A percentile compares a stretch with the other conserved stretches of the same genome.
Conservation (phyloP, 2,797 vertebrate species). For the Centropyge bicolor region DNA sequence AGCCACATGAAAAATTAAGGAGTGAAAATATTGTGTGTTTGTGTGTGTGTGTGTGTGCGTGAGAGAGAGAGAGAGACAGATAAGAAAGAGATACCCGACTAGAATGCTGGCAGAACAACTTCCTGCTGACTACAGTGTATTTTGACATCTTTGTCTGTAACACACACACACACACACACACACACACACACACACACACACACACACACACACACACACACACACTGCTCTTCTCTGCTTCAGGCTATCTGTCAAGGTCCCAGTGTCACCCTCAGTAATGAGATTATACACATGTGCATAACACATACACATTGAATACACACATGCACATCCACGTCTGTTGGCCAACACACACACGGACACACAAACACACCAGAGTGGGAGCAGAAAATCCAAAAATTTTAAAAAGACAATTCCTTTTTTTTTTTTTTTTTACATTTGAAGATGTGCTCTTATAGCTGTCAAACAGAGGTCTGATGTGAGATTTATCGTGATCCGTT, state of each 20-base stretch:
- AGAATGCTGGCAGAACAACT: constrained; percentile 49
- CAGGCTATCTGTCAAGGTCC: constrained; percentile 68
- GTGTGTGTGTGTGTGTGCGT: constrained; percentile 24
- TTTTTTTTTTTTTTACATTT: constrained; percentile 7
- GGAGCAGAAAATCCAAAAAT: neutral
- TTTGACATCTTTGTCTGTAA: constrained; percentile 65
- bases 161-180: constrained; percentile 34
- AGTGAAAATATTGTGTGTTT: constrained; percentile 19
- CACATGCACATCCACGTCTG: neutral
- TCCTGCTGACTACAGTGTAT: constrained; percentile 67
- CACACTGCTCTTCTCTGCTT: constrained; percentile 43
- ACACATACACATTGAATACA: constrained; percentile 24
- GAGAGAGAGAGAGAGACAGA: constrained; percentile 13
- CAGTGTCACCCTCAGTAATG: constrained; percentile 64
- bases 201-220: constrained; percentile 13
- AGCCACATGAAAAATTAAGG: constrained; percentile 59
- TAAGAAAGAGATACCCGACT: constrained; percentile 47
- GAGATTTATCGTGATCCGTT: neutral
- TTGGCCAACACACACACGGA: constrained; percentile 17
- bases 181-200: constrained; percentile 12
- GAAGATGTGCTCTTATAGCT: neutral
- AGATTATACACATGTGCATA: constrained; percentile 51
- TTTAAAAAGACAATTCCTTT: constrained; percentile 2
- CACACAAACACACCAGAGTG: neutral
- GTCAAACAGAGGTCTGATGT: constrained; percentile 1